Evolutionary conservation across 2,888 invertebrate genomes (phyloP), one percentile per base, ranked within the genome.

Genomic region (Notodonta ziczac): DNA sequence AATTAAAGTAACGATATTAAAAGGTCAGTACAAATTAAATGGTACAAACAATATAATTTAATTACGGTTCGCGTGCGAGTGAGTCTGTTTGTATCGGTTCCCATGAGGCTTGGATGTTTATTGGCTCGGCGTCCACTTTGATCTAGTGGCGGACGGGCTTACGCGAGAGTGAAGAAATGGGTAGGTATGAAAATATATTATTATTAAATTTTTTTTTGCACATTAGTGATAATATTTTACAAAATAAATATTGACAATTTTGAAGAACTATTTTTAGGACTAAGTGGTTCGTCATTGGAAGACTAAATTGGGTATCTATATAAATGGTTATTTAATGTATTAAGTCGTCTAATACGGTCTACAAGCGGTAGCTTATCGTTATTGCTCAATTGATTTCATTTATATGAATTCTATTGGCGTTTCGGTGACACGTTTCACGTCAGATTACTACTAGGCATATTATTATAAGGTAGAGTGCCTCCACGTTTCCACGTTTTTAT

Each of bases 61-160:
- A 85, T 85, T 80, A 83, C 75, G 72, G 52, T 57, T 57, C 16
- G 56, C 46, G 63, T 48, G 56, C 69, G 65, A 61, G 76, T 73
- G 74, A 56, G 76, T 73, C 75, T 56, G 73, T 65, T 75, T 63
- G 74, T 72, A 69, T 76, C 72, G 69, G 60, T 78, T 83, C 82
- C 82, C 84, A 80, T 80, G 87, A 76, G 86, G 82, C 79, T 72
- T 74, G 76, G 76, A 44, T 81, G 84, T 83, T 85, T 81, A 82
- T 78, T 82, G 82, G 77, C 71, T 78, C 81, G 82, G 77, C 71
- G 78, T 70, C 73, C 76, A 82, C 89, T 88, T 87, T 86, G 86
- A 86, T 86, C 83, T 80, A 67, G 67, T 63, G 62, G 52, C 39
- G 46, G 71, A 72, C 5, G 57, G 63, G 8, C 12, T 67, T 62